Percentiles rank a stretch among this genome's conserved stretches.
These are phyloP conservation scores for Ifrita kowaldi DNA, from an alignment of 2,113 vertebrate species.

Conservation along the genomic window DNA sequence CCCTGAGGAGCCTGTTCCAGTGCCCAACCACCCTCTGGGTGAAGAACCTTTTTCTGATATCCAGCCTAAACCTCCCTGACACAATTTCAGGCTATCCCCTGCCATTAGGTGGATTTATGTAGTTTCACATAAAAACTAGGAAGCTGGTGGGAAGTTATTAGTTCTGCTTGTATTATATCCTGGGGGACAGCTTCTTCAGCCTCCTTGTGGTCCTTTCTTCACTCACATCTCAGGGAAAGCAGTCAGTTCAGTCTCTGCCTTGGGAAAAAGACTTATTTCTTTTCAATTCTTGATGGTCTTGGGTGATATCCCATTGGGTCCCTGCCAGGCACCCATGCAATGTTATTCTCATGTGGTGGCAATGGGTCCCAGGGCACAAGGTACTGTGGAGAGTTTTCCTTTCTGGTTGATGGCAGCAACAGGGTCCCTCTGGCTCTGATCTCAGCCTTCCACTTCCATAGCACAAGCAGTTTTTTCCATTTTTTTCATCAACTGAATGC, in stretches of 20 bases:
- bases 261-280: not conserved
- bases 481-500: not conserved
- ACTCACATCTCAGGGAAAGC: not conserved
- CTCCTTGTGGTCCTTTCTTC: not conserved
- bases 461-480: not conserved
- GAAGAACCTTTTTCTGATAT: not conserved
- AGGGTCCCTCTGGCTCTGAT: not conserved
- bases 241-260: not conserved
- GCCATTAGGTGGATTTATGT: not conserved
- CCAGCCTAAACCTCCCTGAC: not conserved
- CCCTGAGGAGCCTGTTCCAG: too few relatives aligned
- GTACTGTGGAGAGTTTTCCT: not conserved
- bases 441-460: not conserved
- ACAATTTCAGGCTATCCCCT: not conserved
- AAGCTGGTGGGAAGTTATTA: not conserved
- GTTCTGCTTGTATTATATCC: not conserved
- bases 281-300: not conserved
- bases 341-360: not conserved
- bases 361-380: rapidly evolving
- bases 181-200: not conserved
- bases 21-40: rapidly evolving
- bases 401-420: not conserved
- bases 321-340: not conserved
- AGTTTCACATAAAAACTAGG: not conserved
- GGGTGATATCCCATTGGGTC: rapidly evolving